phyloP scores from a whole-genome alignment of 2,888 invertebrate genomes.

The Diplazon laetatorius region DNA sequence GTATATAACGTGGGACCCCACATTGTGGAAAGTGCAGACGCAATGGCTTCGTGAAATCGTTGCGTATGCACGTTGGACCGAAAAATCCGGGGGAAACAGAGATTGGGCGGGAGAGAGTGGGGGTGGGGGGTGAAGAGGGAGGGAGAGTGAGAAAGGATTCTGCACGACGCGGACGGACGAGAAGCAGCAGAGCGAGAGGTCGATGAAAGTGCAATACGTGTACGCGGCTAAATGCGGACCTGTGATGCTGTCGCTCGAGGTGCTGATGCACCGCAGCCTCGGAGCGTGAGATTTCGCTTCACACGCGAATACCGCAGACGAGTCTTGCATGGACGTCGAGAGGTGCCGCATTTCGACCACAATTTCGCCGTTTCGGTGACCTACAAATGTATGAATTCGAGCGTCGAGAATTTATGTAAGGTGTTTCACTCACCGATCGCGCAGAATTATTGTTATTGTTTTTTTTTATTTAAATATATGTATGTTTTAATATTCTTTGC shows the following conservation, averaged over 20 bases:
- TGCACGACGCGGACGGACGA: not conserved
- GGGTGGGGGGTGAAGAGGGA: too few species aligned
- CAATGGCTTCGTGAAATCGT: constrained; percentile 16
- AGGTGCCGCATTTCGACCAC: too few species aligned
- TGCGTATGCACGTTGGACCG: constrained; percentile 33
- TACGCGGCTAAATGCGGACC: constrained; percentile 14
- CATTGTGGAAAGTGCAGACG: constrained; percentile 32
- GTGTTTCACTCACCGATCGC: too few species aligned
- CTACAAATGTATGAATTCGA: too few species aligned
- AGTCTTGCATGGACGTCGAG: constrained; percentile 6
- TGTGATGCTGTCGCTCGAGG: constrained; percentile 29
- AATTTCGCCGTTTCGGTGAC: too few species aligned
- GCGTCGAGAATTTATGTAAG: too few species aligned
- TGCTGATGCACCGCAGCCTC: constrained; percentile 43
- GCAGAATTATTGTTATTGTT: too few species aligned
- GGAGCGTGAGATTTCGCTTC: constrained; percentile 38
- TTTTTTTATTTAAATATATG: too few species aligned
- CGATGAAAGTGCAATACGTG: constrained; percentile 16
- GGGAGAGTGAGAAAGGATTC: too few species aligned
- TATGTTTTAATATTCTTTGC: too few species aligned
- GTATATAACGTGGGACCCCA: not conserved
- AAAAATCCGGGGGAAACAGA: constrained; percentile 40
- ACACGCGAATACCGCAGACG: constrained; percentile 42
- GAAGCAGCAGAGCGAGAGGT: constrained; percentile 3
- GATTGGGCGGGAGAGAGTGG: not conserved